Evolutionary conservation across 2,888 invertebrate genomes (phyloP), one percentile per base, ranked within the genome.

Genomic region (Synergus laeviventris): DNA sequence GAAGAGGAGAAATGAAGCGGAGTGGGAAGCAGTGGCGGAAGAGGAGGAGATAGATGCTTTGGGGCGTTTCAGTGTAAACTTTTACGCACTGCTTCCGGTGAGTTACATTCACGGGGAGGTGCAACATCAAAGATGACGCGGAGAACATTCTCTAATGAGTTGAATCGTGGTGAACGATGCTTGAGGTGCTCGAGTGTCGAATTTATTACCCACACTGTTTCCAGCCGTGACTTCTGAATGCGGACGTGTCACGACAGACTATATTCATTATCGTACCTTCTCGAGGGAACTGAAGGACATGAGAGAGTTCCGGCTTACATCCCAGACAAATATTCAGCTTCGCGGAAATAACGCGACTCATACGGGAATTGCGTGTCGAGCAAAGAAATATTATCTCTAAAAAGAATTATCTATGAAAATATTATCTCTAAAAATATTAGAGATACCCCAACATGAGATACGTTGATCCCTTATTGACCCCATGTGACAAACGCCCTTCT

Each of bases 131-230:
- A 90, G 88, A 89, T 88, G 85, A 82, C 85, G 86, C 56, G 79
- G 79, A 76, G 79, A 85, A 87, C 87, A 84, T 87, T 87, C 87
- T 89, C 87, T 90, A 89, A 90, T 89, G 90, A 90, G 89, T 89
- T 89, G 88, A 88, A 89, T 86, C 87, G 86, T 81, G 82, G 77
- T 82, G 84, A 84, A 82, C 82, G 82, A 81, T 79, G 81, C 82
- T 79, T 80, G 80, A 79, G 81, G 80, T 77, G 80, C 78, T 81
- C 82, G 83, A 85, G 85, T 81, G 86, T 82, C 84, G 85, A 88
- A 88, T 87, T 89, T 87, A 89, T 88, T 88, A 87, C 83, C 81
- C 84, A 81, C 84, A 82, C 82, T 83, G 84, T 76, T 73, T 70
- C 73, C 62, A 75, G 79, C 62, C 54, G 70, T 76, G 80, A 82